Conservation (phyloP, 1,140 invertebrate genomes). For the silkworm (Bombyx mori) region ASM3026992v2 NC_085112.1:7341001-7341500, state of each 20-base stretch:
- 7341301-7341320: conserved; percentile 39
- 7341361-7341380: conserved; percentile 38
- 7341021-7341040: conserved; percentile 47
- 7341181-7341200: conserved; percentile 32
- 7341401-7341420: not conserved
- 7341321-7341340: conserved; percentile 57
- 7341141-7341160: not conserved
- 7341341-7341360: conserved; percentile 40
- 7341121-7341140: too few relatives aligned
- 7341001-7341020: conserved; percentile 67
- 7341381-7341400: conserved; percentile 11
- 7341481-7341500: too few relatives aligned
- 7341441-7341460: too few relatives aligned
- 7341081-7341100: too few relatives aligned
- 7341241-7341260: conserved; percentile 51
- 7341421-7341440: too few relatives aligned
- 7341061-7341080: conserved; percentile 20
- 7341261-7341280: conserved; percentile 52
- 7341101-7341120: too few relatives aligned
- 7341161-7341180: conserved; percentile 2
- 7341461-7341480: too few relatives aligned
- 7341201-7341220: conserved; percentile 30
- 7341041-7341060: conserved; percentile 52
- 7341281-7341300: conserved; percentile 58
- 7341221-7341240: conserved; percentile 36